Evolutionary conservation across 2,888 invertebrate species (phyloP).

Genomic region (Aspidapion aeneum): DNA sequence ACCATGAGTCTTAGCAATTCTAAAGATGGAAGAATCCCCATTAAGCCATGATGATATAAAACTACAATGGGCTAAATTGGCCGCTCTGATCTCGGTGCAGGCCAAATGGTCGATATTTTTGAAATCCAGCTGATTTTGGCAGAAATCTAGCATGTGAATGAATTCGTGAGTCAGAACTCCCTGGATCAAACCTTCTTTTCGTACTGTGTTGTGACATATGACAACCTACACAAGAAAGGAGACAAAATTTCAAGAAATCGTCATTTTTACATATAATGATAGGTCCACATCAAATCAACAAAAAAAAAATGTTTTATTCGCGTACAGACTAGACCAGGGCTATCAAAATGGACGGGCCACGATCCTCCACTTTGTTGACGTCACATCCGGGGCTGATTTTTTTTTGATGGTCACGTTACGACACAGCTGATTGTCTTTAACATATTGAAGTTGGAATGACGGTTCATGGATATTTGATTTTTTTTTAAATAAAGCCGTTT

Average conservation of each 20-base stretch:
- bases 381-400: no score
- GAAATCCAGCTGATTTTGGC: conserved; percentile 84
- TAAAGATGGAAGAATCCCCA: conserved; percentile 70
- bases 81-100: conserved; percentile 93
- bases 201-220: conserved; percentile 84
- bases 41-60: conserved; percentile 76
- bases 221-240: conserved; percentile 69
- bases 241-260: background rate
- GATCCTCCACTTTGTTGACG: no score
- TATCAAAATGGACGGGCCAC: no score
- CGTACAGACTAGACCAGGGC: no score
- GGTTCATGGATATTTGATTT: no score
- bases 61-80: conserved; percentile 91
- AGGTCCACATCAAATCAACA: no score
- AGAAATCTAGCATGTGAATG: conserved; percentile 96
- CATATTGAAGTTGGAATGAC: no score
- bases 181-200: conserved; percentile 65
- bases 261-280: conserved; percentile 1
- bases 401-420: no score
- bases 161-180: conserved; percentile 88
- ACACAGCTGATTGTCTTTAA: no score
- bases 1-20: conserved; percentile 74
- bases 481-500: no score
- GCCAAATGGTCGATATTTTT: conserved; percentile 89
- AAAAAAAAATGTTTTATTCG: no score